Percentiles rank a stretch among this genome's conserved stretches.
These are phyloP conservation scores for Conus ventricosus DNA, from an alignment of 1,140 invertebrate species.

Conservation along the genomic window DNA sequence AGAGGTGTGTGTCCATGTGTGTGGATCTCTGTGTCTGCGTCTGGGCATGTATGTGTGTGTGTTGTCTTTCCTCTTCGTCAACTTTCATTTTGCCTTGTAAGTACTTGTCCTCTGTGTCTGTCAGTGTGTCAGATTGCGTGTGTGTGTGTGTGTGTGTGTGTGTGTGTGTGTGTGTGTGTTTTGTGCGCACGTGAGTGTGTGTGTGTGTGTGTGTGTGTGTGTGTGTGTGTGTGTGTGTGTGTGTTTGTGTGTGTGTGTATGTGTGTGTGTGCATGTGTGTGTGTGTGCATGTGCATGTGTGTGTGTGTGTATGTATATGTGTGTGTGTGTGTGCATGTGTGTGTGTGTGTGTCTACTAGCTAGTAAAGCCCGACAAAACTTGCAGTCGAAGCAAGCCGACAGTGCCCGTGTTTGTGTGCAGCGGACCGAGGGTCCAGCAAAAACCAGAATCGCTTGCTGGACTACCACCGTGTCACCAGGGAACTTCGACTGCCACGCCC, in stretches of 20 bases:
- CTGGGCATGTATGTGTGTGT: neutral
- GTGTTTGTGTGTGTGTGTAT: no score
- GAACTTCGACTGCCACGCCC: slow-evolving; percentile 89
- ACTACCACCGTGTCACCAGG: slow-evolving; percentile 89
- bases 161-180: no score
- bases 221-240: no score
- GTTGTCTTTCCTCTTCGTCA: neutral
- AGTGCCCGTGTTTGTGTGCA: slow-evolving; percentile 41
- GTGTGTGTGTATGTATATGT: neutral
- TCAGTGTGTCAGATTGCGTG: no score
- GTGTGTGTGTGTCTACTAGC: neutral
- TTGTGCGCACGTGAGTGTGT: no score
- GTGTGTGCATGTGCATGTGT: neutral
- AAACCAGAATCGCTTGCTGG: slow-evolving; percentile 87
- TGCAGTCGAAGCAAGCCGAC: no score
- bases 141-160: no score
- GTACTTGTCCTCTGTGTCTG: no score
- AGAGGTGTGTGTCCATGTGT: no score
- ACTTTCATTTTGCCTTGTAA: no score
- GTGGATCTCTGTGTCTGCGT: neutral
- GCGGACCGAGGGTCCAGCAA: slow-evolving; percentile 71
- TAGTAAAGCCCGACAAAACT: neutral
- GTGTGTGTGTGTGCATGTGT: neutral
- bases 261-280: no score
- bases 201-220: no score